Evolutionary conservation across 2,888 invertebrate genomes (phyloP).

Genomic region (Aspidapion aeneum): DNA sequence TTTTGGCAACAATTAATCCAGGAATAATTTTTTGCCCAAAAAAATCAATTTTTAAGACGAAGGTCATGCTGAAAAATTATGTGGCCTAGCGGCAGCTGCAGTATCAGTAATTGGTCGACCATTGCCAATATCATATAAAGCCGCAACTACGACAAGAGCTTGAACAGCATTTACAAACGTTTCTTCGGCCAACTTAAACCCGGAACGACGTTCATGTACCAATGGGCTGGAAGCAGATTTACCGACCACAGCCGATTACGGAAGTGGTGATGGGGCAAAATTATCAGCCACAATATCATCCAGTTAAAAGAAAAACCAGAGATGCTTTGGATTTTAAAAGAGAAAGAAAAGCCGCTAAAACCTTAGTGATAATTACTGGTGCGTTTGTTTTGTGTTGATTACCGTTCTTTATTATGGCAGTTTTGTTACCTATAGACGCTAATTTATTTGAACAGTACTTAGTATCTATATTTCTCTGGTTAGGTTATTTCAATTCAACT

Average conservation of each 20-base stretch:
- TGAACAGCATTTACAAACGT: slow-evolving; percentile 65
- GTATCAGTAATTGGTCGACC: slow-evolving; percentile 57
- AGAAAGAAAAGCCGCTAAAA: slow-evolving; percentile 92
- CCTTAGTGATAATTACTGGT: slow-evolving; percentile 93
- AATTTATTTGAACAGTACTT: slow-evolving; percentile 61
- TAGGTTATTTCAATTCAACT: slow-evolving; percentile 65
- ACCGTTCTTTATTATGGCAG: slow-evolving; percentile 92
- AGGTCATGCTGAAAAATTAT: too few relatives aligned
- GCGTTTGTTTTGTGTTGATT: slow-evolving; percentile 90
- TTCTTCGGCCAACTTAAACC: slow-evolving; percentile 71
- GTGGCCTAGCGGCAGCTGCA: slow-evolving; percentile 71
- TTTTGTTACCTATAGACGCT: slow-evolving; percentile 83
- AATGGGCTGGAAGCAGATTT: slow-evolving; percentile 65
- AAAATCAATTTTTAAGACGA: too few relatives aligned
- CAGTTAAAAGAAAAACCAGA: slow-evolving; percentile 58
- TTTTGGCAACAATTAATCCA: too few relatives aligned
- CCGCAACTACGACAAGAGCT: slow-evolving; percentile 56
- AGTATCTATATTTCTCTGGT: slow-evolving; percentile 82
- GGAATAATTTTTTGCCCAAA: too few relatives aligned
- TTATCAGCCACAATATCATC: slow-evolving; percentile 44
- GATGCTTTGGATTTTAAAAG: slow-evolving; percentile 77
- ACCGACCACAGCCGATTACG: slow-evolving; percentile 53
- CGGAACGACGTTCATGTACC: slow-evolving; percentile 69
- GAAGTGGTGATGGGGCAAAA: slow-evolving; percentile 36
- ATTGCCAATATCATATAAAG: slow-evolving; percentile 69